These are phyloP conservation scores for Lysiphlebus fabarum DNA, from an alignment of 1,140 invertebrate species.

Conservation along the genomic window DNA sequence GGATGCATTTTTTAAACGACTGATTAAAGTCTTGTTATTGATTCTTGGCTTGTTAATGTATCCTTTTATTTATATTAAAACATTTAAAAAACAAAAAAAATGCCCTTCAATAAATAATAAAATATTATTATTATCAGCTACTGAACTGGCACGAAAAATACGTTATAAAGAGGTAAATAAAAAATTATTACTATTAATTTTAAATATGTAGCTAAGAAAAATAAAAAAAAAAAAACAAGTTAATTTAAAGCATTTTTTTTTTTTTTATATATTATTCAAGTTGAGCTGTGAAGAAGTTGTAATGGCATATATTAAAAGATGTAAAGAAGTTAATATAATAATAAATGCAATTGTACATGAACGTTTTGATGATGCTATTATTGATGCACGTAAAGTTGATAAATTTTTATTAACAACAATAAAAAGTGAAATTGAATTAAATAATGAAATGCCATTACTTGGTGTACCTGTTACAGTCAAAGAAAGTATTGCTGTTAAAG, in stretches of 20 bases:
- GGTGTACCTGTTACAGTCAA: conserved; percentile 70
- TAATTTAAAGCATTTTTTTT: conserved; percentile 8
- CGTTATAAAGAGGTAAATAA: conserved; percentile 58
- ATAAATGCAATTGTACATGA: conserved; percentile 69
- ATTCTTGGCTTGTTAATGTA: conserved; percentile 44
- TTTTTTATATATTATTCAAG: conserved; percentile 35
- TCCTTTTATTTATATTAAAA: conserved; percentile 49
- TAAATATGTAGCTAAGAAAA: not conserved
- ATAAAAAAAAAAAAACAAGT: no score
- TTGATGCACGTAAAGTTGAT: conserved; percentile 59
- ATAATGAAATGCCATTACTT: conserved; percentile 59
- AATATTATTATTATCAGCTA: conserved; percentile 61
- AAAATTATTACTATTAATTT: conserved; percentile 11
- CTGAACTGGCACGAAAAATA: conserved; percentile 60
- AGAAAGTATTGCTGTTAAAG: conserved; percentile 65
- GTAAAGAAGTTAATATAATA: conserved; percentile 65
- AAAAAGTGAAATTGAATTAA: conserved; percentile 53
- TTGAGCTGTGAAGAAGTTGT: conserved; percentile 62
- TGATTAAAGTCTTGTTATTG: conserved; percentile 33
- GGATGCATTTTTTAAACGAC: conserved; percentile 11
- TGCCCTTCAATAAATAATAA: conserved; percentile 60
- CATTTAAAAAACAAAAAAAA: conserved; percentile 51
- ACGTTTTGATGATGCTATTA: conserved; percentile 62
- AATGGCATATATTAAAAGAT: conserved; percentile 62
- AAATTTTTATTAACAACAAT: conserved; percentile 44